Conservation (phyloP, 2,797 vertebrate genomes). For the Lepus townsendii region DNA sequence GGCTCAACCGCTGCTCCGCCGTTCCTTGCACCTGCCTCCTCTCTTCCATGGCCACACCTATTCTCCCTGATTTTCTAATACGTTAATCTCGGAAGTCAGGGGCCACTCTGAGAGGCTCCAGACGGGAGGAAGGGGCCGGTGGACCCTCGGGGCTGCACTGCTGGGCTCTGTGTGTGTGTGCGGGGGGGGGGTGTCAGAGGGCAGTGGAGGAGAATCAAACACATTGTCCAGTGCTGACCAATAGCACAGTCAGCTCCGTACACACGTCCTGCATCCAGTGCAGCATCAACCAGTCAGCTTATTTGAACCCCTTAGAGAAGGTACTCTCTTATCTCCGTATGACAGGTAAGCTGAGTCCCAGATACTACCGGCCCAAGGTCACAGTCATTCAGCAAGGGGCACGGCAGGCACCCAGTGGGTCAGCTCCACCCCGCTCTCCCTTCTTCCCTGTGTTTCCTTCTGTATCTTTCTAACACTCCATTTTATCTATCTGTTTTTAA, state of each 20-base stretch:
- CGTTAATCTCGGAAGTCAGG: not conserved
- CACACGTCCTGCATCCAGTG: not conserved
- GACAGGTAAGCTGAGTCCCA: not conserved
- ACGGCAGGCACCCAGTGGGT: not conserved
- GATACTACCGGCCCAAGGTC: not conserved
- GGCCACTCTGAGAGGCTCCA: not conserved
- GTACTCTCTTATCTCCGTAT: not conserved
- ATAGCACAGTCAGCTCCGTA: accelerated
- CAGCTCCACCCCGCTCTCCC: accelerated
- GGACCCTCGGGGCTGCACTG: not conserved
- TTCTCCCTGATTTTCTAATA: not conserved
- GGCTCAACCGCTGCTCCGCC: not conserved
- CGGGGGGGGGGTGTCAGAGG: not conserved
- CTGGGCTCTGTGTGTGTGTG: not conserved
- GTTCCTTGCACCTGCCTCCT: accelerated
- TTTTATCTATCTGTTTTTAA: not conserved
- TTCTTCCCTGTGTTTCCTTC: too few relatives aligned
- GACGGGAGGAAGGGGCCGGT: not conserved
- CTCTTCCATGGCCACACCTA: accelerated
- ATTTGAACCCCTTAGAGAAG: not conserved
- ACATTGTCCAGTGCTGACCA: not conserved
- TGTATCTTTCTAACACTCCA: not conserved
- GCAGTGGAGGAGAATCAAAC: too few relatives aligned
- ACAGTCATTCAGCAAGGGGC: not conserved
- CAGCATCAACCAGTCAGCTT: not conserved